phyloP scores from a whole-genome alignment of 2,113 vertebrate species.

The Strigops habroptila region DNA sequence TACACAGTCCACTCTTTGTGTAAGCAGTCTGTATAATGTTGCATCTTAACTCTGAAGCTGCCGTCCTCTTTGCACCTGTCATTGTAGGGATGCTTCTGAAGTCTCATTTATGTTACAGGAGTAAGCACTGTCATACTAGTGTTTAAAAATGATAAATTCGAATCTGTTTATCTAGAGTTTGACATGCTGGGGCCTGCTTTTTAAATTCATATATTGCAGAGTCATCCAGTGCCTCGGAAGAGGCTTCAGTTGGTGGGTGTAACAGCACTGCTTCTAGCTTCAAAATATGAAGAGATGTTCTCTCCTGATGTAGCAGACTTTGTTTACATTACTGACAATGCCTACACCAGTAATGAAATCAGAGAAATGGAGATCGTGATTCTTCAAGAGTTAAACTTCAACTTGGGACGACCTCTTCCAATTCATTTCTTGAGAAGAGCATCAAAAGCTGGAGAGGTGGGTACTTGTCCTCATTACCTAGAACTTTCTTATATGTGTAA shows the following conservation, averaged over 20 bases:
- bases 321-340: slow-evolving; percentile 90
- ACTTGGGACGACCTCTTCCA: slow-evolving; percentile 88
- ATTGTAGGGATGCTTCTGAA: not conserved
- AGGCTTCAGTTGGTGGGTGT: slow-evolving; percentile 92
- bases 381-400: slow-evolving; percentile 81
- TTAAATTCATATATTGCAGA: slow-evolving; percentile 64
- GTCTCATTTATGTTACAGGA: not conserved
- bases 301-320: slow-evolving; percentile 86
- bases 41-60: not conserved
- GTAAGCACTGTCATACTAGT: not conserved
- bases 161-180: not conserved
- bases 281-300: slow-evolving; percentile 93
- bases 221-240: slow-evolving; percentile 80
- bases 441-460: slow-evolving; percentile 88
- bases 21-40: not conserved
- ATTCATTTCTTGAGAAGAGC: slow-evolving; percentile 91
- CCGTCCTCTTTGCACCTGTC: not conserved
- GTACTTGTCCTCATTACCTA: not conserved
- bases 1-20: no score
- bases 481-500: not conserved
- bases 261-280: slow-evolving; percentile 87
- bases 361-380: slow-evolving; percentile 87
- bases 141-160: not conserved
- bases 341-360: slow-evolving; percentile 84
- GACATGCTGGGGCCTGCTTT: not conserved